Percentiles rank a stretch among this genome's conserved stretches.
Conservation (phyloP, 23 tunicate species). For the Pegea sp. region DNA sequence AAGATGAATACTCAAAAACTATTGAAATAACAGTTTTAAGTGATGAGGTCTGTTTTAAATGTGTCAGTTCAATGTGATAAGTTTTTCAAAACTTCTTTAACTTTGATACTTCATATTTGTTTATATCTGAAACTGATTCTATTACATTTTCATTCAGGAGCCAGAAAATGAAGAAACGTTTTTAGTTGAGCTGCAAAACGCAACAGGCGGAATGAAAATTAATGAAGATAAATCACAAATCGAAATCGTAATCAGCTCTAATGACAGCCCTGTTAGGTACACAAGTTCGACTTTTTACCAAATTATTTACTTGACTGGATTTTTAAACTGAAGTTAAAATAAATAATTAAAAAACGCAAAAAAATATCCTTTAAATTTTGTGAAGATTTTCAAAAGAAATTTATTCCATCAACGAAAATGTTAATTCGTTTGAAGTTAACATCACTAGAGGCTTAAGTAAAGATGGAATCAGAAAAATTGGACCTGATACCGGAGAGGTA, state of each 20-base stretch:
- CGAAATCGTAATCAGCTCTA: constrained; percentile 13
- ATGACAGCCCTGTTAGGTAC: constrained; percentile 74
- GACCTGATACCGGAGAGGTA: constrained; percentile 42
- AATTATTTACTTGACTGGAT: too few species aligned
- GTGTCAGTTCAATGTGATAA: neutral
- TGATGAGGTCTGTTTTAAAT: constrained; percentile 21
- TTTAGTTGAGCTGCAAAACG: constrained; percentile 1
- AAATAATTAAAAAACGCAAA: neutral
- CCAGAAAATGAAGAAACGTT: constrained; percentile 62
- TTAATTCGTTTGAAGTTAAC: constrained; percentile 5
- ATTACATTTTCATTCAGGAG: constrained; percentile 8
- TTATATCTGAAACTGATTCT: too few species aligned
- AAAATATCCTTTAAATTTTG: neutral
- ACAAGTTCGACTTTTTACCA: too few species aligned
- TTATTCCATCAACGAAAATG: constrained; percentile 22
- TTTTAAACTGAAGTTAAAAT: neutral
- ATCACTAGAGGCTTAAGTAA: constrained; percentile 36
- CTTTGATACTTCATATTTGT: too few species aligned
- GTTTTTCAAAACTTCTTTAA: neutral
- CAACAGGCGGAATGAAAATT: constrained; percentile 9
- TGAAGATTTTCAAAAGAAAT: constrained; percentile 25
- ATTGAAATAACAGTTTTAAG: constrained; percentile 16
- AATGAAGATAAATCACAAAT: constrained; percentile 8
- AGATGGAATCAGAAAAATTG: constrained; percentile 15
- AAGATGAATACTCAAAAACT: constrained; percentile 12